These are phyloP conservation scores for Enteromius treurensis DNA, from an alignment of 2,797 vertebrate genomes.

Conservation along the genomic window DNA sequence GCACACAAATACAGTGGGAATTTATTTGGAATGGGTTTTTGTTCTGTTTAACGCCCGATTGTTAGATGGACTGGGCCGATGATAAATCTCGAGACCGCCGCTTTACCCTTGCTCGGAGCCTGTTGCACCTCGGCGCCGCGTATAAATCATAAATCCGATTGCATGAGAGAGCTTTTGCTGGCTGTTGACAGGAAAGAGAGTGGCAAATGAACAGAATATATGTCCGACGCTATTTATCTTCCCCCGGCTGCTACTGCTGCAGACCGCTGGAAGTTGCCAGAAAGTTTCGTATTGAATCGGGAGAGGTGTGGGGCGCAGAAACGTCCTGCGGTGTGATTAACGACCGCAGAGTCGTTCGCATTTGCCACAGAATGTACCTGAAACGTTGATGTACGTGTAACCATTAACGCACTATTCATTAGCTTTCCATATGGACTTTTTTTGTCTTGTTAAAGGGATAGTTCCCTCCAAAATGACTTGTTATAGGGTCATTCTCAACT, in stretches of 20 bases:
- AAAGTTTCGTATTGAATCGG: constrained; percentile 41
- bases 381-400: neutral
- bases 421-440: constrained; percentile 18
- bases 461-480: neutral
- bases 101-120: constrained; percentile 67
- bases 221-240: constrained; percentile 54
- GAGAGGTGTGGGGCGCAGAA: constrained; percentile 25
- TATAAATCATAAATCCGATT: constrained; percentile 66
- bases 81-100: constrained; percentile 83
- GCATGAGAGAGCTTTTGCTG: constrained; percentile 59
- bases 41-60: constrained; percentile 97
- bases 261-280: constrained; percentile 44
- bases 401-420: neutral
- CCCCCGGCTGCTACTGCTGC: constrained; percentile 30
- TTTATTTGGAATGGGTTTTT: constrained; percentile 99
- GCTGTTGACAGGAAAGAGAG: constrained; percentile 54
- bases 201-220: constrained; percentile 59
- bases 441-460: neutral
- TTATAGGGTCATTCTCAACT: neutral
- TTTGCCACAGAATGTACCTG: neutral
- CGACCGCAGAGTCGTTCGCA: neutral
- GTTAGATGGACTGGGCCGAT: constrained; percentile 92
- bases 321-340: constrained; percentile 42
- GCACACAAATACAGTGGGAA: constrained; percentile 98
- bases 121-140: constrained; percentile 68